These are phyloP conservation scores for Trichomycterus rosablanca DNA, from an alignment of 2,113 vertebrate genomes.

Conservation along the genomic window DNA sequence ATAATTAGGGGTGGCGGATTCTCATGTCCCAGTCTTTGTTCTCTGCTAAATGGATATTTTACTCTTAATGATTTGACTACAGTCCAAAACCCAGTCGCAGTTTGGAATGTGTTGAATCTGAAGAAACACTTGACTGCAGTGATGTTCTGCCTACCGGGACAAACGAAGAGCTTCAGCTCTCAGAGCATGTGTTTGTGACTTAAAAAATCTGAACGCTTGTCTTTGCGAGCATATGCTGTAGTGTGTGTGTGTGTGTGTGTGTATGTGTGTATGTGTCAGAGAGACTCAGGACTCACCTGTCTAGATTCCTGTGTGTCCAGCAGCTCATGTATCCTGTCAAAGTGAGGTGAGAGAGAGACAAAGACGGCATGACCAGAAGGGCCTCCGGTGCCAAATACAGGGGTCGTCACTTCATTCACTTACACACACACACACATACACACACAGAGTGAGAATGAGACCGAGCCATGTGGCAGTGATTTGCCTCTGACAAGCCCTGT, in stretches of 20 bases:
- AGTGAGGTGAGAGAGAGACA: conserved; percentile 74
- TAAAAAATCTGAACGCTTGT: too few relatives aligned
- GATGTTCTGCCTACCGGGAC: too few relatives aligned
- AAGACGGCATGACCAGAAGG: conserved; percentile 76
- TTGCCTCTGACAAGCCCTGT: conserved; percentile 75
- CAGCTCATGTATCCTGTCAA: conserved; percentile 79
- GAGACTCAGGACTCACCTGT: conserved; percentile 69
- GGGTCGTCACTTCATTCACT: conserved; percentile 58
- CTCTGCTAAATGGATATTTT: too few relatives aligned
- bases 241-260: conserved; percentile 33
- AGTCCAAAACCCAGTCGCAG: too few relatives aligned
- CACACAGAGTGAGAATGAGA: conserved; percentile 6
- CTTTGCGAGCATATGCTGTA: too few relatives aligned
- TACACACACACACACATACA: conserved; percentile 17
- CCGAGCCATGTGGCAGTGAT: conserved; percentile 65
- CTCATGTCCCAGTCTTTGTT: too few relatives aligned
- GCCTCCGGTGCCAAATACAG: conserved; percentile 57
- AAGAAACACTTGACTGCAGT: too few relatives aligned
- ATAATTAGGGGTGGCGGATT: too few relatives aligned
- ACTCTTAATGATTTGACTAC: too few relatives aligned
- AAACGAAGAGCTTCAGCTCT: conserved; percentile 9
- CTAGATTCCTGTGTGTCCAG: conserved; percentile 74
- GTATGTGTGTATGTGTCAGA: conserved; percentile 23
- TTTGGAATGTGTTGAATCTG: too few relatives aligned
- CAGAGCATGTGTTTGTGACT: conserved; percentile 6